Percentiles rank a stretch among this genome's conserved stretches.
Evolutionary conservation across 2,797 vertebrate genomes (phyloP).

Genomic region (Emydoidea blandingii): DNA sequence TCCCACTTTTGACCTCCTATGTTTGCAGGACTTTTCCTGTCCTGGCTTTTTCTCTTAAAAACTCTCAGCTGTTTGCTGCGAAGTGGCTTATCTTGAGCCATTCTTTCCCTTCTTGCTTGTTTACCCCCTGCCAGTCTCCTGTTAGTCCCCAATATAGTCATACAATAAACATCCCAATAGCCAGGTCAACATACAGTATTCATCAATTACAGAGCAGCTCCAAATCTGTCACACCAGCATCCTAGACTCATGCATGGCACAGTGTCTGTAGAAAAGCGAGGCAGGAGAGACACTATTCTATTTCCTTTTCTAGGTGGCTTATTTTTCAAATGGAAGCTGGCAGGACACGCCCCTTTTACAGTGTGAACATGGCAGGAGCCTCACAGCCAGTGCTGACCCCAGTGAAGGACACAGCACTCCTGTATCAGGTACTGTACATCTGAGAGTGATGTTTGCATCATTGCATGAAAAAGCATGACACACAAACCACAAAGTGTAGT

Average conservation of each 20-base stretch:
- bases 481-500: background rate
- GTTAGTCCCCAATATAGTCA: background rate
- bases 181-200: accelerated
- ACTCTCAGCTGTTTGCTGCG: background rate
- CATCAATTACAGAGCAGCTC: background rate
- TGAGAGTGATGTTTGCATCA: background rate
- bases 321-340: slow-evolving; percentile 14
- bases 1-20: background rate
- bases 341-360: background rate
- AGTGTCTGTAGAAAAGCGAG: background rate
- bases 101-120: background rate
- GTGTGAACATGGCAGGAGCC: background rate
- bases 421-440: background rate
- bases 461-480: background rate
- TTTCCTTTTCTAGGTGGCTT: background rate
- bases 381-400: background rate
- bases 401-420: background rate
- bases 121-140: background rate
- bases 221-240: background rate
- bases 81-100: background rate
- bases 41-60: background rate
- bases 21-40: background rate
- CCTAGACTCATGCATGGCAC: background rate
- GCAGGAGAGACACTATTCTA: background rate
- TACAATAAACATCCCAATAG: background rate